These are phyloP conservation scores for Tetragonisca angustula DNA, from an alignment of 2,888 invertebrate species.

Conservation along the genomic window DNA sequence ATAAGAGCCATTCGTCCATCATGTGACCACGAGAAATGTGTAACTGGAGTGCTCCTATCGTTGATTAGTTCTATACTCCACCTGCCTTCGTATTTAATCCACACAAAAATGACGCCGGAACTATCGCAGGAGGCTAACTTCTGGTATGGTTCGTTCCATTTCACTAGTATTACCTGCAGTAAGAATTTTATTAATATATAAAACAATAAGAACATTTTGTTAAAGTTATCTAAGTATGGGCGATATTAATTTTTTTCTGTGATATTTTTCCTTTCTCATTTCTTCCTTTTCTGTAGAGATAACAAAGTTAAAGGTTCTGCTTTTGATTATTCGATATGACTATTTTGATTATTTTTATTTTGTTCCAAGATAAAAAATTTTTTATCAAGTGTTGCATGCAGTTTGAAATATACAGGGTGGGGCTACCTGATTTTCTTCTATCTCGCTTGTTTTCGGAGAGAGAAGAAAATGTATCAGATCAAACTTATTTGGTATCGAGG, in stretches of 20 bases:
- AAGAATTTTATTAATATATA: not conserved
- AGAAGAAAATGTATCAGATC: too few species aligned
- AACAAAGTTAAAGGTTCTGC: not conserved
- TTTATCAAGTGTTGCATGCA: constrained; percentile 31
- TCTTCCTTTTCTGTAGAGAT: not conserved
- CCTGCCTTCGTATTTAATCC: constrained; percentile 99
- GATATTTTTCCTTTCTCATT: not conserved
- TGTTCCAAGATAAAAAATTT: constrained; percentile 14
- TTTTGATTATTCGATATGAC: not conserved
- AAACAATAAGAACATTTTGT: not conserved
- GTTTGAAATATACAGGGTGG: constrained; percentile 19
- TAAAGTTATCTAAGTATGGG: not conserved
- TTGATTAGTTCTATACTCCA: constrained; percentile 99
- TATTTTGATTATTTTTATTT: too few species aligned
- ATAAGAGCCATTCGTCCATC: constrained; percentile 99
- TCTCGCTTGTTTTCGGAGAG: too few species aligned
- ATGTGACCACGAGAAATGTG: constrained; percentile 99
- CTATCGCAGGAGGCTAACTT: constrained; percentile 99
- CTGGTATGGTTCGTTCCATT: constrained; percentile 99
- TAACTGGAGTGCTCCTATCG: constrained; percentile 98
- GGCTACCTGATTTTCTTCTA: too few species aligned
- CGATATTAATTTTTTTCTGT: not conserved
- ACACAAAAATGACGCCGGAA: constrained; percentile 99
- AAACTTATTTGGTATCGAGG: too few species aligned
- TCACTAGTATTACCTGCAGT: constrained; percentile 94